These are phyloP conservation scores for Flabesymbios commensalis DNA, from an alignment of 2,888 invertebrate species.

Conservation along the genomic window DNA sequence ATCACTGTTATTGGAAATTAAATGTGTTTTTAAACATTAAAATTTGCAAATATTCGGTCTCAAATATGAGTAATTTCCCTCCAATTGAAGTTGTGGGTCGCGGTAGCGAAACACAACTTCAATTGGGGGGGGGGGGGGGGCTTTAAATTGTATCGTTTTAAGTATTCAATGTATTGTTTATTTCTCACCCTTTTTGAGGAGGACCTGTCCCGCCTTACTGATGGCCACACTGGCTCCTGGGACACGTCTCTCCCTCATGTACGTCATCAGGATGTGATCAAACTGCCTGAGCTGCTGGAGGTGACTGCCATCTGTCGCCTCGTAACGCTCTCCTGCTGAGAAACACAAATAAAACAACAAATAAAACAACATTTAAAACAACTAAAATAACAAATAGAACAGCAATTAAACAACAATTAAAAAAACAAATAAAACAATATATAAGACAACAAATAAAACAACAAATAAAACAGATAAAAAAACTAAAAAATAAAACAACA, in stretches of 20 bases:
- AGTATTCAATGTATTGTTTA: background rate
- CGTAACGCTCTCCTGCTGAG: background rate
- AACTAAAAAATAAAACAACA: background rate
- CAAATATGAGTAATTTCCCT: too few relatives aligned
- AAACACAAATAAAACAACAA: background rate
- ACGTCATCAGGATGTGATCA: slow-evolving; percentile 27
- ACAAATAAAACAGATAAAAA: background rate
- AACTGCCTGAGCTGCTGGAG: slow-evolving; percentile 21
- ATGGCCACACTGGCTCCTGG: slow-evolving; percentile 35
- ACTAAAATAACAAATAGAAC: background rate
- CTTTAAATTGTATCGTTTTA: too few relatives aligned
- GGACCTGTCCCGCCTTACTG: slow-evolving; percentile 24
- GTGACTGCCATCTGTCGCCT: background rate
- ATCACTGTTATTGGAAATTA: too few relatives aligned
- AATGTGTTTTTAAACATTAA: too few relatives aligned
- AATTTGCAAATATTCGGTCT: too few relatives aligned
- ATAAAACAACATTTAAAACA: background rate
- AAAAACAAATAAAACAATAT: background rate
- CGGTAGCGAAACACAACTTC: too few relatives aligned
- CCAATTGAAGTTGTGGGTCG: too few relatives aligned
- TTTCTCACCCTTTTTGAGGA: slow-evolving; percentile 30
- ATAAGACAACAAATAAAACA: background rate
- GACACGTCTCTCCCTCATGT: slow-evolving; percentile 32
- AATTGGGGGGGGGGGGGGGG: too few relatives aligned
- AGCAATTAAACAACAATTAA: background rate